Percentiles rank a stretch among this genome's conserved stretches.
Evolutionary conservation across 2,888 invertebrate genomes (phyloP).

Genomic region (Chaetoderma sp.): DNA sequence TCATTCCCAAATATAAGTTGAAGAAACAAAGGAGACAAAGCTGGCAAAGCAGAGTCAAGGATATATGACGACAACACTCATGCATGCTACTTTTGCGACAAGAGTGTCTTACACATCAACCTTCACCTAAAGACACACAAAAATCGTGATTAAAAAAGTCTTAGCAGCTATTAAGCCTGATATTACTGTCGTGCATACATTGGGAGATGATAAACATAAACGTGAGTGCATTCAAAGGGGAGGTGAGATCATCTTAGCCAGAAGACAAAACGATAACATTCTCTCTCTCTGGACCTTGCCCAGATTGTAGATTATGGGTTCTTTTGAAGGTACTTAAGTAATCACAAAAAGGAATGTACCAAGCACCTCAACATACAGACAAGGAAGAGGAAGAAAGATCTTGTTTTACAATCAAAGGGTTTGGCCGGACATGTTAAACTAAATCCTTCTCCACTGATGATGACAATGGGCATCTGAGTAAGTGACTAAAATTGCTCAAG

Average conservation of each 20-base stretch:
- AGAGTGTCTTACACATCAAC: constrained; percentile 15
- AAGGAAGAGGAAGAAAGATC: constrained; percentile 13
- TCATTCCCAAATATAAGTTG: too few species aligned
- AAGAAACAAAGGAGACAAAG: too few species aligned
- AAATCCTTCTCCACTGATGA: not conserved
- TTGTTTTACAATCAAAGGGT: constrained; percentile 27
- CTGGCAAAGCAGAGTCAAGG: too few species aligned
- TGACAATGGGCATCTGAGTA: constrained; percentile 18
- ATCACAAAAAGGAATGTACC: constrained; percentile 16
- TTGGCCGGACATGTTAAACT: constrained; percentile 2
- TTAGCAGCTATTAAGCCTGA: constrained; percentile 13
- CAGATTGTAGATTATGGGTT: constrained; percentile 30
- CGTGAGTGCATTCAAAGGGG: constrained; percentile 14
- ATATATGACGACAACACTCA: constrained; percentile 16
- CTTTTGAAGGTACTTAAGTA: constrained; percentile 7
- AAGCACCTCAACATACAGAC: not conserved
- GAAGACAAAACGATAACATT: constrained; percentile 22
- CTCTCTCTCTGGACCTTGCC: constrained; percentile 35
- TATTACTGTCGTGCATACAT: constrained; percentile 25
- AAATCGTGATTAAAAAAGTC: constrained; percentile 28
- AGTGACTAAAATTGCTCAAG: constrained; percentile 20
- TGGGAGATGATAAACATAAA: constrained; percentile 34
- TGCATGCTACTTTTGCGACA: constrained; percentile 23
- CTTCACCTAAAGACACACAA: constrained; percentile 22
- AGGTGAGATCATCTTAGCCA: constrained; percentile 29